These are phyloP conservation scores for Aphidius gifuensis DNA, from an alignment of 1,140 invertebrate species.

Conservation along the genomic window DNA sequence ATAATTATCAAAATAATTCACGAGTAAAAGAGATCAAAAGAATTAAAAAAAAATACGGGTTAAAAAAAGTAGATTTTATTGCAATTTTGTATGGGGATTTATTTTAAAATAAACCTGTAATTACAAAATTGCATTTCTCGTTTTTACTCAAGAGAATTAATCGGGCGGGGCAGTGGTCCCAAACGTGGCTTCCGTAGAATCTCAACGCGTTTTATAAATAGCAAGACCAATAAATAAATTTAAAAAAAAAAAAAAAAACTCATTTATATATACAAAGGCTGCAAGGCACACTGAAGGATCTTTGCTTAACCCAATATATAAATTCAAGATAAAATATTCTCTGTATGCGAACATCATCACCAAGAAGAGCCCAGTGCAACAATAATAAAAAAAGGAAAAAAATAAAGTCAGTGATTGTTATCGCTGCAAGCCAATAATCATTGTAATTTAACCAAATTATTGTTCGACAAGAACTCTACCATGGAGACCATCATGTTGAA, in stretches of 20 bases:
- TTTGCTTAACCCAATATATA: too few species aligned
- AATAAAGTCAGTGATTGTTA: constrained; percentile 5
- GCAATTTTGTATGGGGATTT: constrained; percentile 6
- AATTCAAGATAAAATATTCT: too few species aligned
- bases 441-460: constrained; percentile 23
- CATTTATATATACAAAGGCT: too few species aligned
- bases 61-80: not conserved
- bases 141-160: constrained; percentile 9
- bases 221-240: not conserved
- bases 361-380: too few species aligned
- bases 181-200: constrained; percentile 21
- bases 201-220: constrained; percentile 23
- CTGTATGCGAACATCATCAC: too few species aligned
- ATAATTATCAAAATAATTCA: not conserved
- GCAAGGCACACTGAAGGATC: too few species aligned
- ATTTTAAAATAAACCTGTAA: constrained; percentile 15
- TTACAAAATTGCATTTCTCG: constrained; percentile 24
- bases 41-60: not conserved
- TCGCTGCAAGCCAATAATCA: constrained; percentile 25
- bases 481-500: too few species aligned
- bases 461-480: not conserved
- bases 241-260: too few species aligned
- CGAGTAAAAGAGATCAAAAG: not conserved
- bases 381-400: too few species aligned
- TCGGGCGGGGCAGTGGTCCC: constrained; percentile 11